phyloP scores from a whole-genome alignment of 2,888 invertebrate genomes.

The Myopa tessellatipennis region DNA sequence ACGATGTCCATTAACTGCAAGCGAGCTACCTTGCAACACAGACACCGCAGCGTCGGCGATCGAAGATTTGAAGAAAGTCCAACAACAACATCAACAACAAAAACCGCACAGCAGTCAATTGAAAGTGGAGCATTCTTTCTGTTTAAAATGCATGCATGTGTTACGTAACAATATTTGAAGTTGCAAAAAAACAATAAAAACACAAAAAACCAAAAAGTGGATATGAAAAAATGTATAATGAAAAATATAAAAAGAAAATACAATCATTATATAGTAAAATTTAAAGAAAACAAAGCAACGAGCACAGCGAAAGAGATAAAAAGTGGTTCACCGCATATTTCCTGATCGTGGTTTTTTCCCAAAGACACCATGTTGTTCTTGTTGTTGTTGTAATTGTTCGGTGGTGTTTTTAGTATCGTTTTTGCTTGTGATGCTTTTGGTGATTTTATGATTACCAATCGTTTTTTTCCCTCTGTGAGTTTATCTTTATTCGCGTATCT shows the following conservation, averaged over 20 bases:
- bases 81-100: background rate
- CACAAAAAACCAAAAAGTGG: background rate
- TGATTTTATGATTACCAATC: background rate
- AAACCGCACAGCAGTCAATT: background rate
- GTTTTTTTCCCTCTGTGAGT: background rate
- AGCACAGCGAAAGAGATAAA: background rate
- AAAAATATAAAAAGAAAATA: too few species aligned
- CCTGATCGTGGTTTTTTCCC: background rate
- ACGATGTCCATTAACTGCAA: background rate
- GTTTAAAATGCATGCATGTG: background rate
- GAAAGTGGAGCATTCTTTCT: conserved; percentile 15
- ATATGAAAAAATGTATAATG: background rate
- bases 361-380: background rate
- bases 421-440: background rate
- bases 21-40: background rate
- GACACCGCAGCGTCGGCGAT: background rate
- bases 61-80: conserved; percentile 5
- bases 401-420: background rate
- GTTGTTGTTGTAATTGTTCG: background rate
- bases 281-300: background rate
- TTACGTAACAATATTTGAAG: background rate
- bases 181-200: background rate
- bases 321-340: conserved; percentile 3
- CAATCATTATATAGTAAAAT: too few species aligned
- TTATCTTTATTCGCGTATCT: background rate